Evolutionary conservation across 2,797 vertebrate genomes (phyloP).

Genomic region (Pangasius sanitwongsei): DNA sequence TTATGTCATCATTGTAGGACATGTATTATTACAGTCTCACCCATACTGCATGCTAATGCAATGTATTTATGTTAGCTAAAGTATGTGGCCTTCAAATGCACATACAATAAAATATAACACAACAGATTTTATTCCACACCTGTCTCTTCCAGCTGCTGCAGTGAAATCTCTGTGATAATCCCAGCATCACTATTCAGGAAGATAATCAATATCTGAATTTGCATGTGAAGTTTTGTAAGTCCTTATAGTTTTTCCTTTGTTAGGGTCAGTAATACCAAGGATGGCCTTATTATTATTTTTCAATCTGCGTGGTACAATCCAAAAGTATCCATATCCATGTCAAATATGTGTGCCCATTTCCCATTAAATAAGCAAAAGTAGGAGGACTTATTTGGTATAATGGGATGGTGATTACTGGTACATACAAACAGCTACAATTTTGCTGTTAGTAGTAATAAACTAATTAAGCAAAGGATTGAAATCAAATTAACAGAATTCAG

Average conservation of each 20-base stretch:
- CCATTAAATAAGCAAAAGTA: not conserved
- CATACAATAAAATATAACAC: not conserved
- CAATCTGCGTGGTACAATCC: not conserved
- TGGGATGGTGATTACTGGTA: not conserved
- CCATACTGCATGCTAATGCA: not conserved
- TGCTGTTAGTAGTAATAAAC: not conserved
- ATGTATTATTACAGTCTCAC: not conserved
- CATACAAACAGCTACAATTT: not conserved
- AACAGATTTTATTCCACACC: not conserved
- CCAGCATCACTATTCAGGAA: not conserved
- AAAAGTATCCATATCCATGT: not conserved
- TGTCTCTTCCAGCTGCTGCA: not conserved
- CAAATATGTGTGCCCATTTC: not conserved
- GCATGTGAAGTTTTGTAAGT: not conserved
- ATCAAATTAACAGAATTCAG: not conserved
- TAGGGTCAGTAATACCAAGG: not conserved
- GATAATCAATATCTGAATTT: slow-evolving; percentile 2
- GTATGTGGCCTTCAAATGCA: not conserved
- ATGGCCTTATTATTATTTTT: not conserved
- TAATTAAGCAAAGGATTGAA: not conserved
- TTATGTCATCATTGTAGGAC: not conserved
- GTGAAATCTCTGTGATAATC: not conserved
- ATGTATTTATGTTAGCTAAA: not conserved
- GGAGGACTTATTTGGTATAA: not conserved
- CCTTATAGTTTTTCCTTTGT: not conserved